Evolutionary conservation across 2,888 invertebrate genomes (phyloP), one percentile per base, ranked within the genome.

Genomic region (Coenonympha glycerion): DNA sequence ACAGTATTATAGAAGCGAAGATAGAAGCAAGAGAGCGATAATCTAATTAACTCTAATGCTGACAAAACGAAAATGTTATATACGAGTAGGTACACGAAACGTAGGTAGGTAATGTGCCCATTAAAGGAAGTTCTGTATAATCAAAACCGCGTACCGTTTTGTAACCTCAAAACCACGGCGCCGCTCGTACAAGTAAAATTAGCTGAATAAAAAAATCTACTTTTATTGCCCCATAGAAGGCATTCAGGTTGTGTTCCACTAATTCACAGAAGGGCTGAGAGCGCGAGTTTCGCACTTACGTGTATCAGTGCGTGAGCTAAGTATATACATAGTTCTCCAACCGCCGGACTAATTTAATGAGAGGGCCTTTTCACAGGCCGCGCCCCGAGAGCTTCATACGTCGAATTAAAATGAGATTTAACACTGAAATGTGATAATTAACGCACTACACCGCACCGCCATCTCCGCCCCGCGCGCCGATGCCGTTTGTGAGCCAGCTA

Each of bases 281-380:
- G 81, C 73, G 81, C 76, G 68, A 78, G 73, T 81, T 84, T 83
- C 81, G 74, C 82, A 84, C 83, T 83, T 78, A 73, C 73, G 72
- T 71, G 69, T 76, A 76, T 74, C 76, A 74, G 75, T 71, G 79
- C 79, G 76, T 79, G 71, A 76, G 67, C 69, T 68, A 71, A 74
- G 78, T 73, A 69, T 70, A 69, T 64, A 64, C 65, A 80, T 76
- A 81, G 80, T 82, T 79, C 74, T 77, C 76, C 84, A 85, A 76
- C 84, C 81, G 76, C 76, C 76, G 81, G 69, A 79, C 76, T 82
- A 84, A 85, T 85, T 85, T 85, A 85, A 84, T 83, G 85, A 85
- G 80, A 75, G 72, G 65, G 69, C 70, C 76, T 74, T 79, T 81
- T 72, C 72, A 76, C 61, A 56, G 60, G 65, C 69, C 62, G 61